Base-by-base conservation (phyloP, 2,797 vertebrate genomes). In the Paratrypauchen microcephalus region DNA sequence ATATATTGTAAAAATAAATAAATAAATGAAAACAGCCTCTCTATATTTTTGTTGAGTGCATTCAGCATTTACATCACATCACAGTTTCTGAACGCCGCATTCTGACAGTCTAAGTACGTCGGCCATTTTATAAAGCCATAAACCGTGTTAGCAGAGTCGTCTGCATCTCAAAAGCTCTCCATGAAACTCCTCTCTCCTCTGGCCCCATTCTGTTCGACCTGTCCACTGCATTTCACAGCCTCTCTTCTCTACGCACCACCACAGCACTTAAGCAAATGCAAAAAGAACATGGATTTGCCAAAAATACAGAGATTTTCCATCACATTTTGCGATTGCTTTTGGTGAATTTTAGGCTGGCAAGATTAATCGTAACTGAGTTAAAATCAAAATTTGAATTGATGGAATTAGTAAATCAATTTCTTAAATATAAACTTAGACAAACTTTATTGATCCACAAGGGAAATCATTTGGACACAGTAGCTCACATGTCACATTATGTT, bases 161-260 rank as follows among this genome's bases (percentile, higher is more conserved):
- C 54, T 6, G 26, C 69, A 61, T 75, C 74, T 70, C 56, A 66
- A 63, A 64, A 52, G 30, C 36, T 65, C 39, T 47, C 48, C 7
- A 1, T 60, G 66, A 21, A 64, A 64, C 67, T 28, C 58, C 19
- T 0, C 69, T 39, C 48, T 70, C 72, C 50, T 68, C 69, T 67
- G 54, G 71, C 67, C 59, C 69, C 73, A 69, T 71, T 63, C 71
- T 61, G 58, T 74, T 81, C 69, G 73, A 76, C 67, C 71, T 68
- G 71, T 57, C 73, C 61, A 69, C 78, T 70, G 71, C 60, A 70
- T 72, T 74, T 75, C 41, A 45, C 41, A 45, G 41, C 41, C 41
- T 45, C 65, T 56, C 21, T 9, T 55, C 21, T 55, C 52, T 23
- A 4, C 48, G 73, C 66, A 75, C 48, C 66, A 71, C n/a, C 2